Evolutionary conservation across 2,888 invertebrate genomes (phyloP).

Genomic region (Branchellion lobata): DNA sequence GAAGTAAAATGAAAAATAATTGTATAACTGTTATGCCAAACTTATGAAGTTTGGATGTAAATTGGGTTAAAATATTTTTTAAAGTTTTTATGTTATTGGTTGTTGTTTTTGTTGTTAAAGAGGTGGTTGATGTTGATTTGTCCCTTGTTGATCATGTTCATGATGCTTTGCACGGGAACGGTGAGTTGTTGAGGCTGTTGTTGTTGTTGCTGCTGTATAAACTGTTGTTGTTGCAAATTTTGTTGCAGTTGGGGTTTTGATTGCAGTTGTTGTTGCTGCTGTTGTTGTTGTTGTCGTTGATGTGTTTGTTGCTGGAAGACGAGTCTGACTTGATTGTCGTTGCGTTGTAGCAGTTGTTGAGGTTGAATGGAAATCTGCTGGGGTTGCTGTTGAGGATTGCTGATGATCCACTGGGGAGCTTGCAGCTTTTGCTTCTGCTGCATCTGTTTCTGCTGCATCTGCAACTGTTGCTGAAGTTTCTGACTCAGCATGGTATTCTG

Average conservation of each 20-base stretch:
- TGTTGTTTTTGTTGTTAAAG: neutral
- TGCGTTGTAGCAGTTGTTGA: slow-evolving; percentile 4
- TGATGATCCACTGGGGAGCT: neutral
- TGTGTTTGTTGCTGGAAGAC: neutral
- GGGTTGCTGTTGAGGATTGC: neutral
- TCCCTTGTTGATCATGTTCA: neutral
- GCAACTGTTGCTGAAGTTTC: neutral
- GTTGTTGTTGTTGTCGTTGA: neutral
- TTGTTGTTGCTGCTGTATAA: neutral
- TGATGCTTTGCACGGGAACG: neutral
- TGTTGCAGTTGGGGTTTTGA: neutral
- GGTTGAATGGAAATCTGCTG: neutral
- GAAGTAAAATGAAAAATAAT: too few species aligned
- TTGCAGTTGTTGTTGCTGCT: slow-evolving; percentile 12
- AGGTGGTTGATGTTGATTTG: slow-evolving; percentile 8
- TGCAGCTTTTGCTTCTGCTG: neutral
- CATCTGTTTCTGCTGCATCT: neutral
- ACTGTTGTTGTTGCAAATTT: neutral
- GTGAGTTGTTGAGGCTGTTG: neutral
- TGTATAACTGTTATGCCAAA: too few species aligned
- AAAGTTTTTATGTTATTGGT: too few species aligned
- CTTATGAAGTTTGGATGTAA: too few species aligned
- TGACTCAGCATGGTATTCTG: too few species aligned
- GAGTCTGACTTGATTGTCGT: neutral
- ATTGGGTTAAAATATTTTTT: too few species aligned